Conservation (phyloP, 2,797 vertebrate genomes). For the Thalassophryne amazonica region DNA sequence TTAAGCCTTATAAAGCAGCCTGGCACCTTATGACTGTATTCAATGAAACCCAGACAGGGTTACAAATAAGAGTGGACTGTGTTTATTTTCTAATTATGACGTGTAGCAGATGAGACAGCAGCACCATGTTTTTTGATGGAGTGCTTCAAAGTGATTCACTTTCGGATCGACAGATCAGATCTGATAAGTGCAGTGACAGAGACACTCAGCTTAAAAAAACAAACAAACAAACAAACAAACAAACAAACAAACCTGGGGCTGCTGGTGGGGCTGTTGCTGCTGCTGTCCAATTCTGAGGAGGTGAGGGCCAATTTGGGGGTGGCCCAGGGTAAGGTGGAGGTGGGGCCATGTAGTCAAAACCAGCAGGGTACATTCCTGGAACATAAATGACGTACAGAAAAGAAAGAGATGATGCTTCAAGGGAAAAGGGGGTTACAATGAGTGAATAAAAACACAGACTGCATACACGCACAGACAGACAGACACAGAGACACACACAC, state of each 20-base stretch:
- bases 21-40: too few species aligned
- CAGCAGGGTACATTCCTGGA: slow-evolving; percentile 77
- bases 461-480: neutral
- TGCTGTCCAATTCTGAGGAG: slow-evolving; percentile 72
- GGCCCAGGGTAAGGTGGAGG: slow-evolving; percentile 85
- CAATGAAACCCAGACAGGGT: slow-evolving; percentile 11
- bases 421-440: neutral
- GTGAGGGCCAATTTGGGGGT: slow-evolving; percentile 70
- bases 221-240: neutral
- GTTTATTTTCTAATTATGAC: slow-evolving; percentile 35
- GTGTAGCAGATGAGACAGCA: slow-evolving; percentile 41
- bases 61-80: neutral
- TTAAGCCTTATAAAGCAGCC: too few species aligned
- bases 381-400: slow-evolving; percentile 17
- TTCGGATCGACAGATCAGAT: slow-evolving; percentile 55
- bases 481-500: too few species aligned
- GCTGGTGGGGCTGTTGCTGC: slow-evolving; percentile 35
- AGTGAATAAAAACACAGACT: neutral
- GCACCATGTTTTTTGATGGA: slow-evolving; percentile 9
- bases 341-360: slow-evolving; percentile 80
- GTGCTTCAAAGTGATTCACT: slow-evolving; percentile 59
- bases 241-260: slow-evolving; percentile 65
- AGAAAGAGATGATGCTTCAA: slow-evolving; percentile 2
- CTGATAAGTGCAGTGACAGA: slow-evolving; percentile 63
- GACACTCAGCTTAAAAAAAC: slow-evolving; percentile 11